phyloP scores from a whole-genome alignment of 1,140 invertebrate species.

The Amyelois transitella region DNA sequence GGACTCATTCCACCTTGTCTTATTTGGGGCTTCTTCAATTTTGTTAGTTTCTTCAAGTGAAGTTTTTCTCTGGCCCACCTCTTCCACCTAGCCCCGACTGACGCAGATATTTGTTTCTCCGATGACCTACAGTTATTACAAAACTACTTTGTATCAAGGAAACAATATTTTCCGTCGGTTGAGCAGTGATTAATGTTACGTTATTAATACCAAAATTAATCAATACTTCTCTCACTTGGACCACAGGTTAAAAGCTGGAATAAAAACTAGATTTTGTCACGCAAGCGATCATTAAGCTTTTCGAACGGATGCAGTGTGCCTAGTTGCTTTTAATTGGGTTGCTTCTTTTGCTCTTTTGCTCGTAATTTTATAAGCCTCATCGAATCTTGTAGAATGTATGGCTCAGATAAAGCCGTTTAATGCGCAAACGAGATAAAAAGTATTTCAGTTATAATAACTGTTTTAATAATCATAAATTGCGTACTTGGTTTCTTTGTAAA shows the following conservation, averaged over 20 bases:
- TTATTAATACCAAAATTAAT: no score
- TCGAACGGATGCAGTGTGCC: conserved; percentile 50
- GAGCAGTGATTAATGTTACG: no score
- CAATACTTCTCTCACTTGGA: conserved; percentile 8
- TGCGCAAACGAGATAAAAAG: background rate
- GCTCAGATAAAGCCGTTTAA: background rate
- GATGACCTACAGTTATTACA: no score
- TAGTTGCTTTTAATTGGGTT: conserved; percentile 57
- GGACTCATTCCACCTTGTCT: no score
- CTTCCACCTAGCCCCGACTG: no score
- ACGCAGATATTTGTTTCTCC: no score
- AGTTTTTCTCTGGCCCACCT: no score
- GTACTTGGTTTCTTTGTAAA: background rate
- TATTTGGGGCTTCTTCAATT: no score
- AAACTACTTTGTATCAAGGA: no score
- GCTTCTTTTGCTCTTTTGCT: conserved; percentile 27
- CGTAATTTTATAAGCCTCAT: conserved; percentile 4
- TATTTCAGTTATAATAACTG: background rate
- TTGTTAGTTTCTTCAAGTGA: no score
- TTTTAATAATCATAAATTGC: background rate
- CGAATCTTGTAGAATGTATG: conserved; percentile 1
- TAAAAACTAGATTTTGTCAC: conserved; percentile 66
- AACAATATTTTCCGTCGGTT: no score
- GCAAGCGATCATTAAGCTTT: conserved; percentile 44
- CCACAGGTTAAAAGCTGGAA: conserved; percentile 21